These are phyloP conservation scores for Galeopsomyia nigrocyanea DNA, from an alignment of 2,888 invertebrate species.

Conservation along the genomic window DNA sequence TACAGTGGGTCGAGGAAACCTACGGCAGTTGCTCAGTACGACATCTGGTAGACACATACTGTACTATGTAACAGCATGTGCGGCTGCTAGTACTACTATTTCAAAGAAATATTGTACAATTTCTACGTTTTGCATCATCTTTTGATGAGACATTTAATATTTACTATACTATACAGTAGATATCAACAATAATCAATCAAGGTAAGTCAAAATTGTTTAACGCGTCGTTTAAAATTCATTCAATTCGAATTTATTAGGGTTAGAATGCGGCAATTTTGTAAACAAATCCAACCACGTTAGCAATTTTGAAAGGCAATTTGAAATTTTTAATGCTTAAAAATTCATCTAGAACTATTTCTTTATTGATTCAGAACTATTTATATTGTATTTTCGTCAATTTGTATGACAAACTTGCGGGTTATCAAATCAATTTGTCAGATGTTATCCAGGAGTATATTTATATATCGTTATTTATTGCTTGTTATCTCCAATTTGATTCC, in stretches of 20 bases:
- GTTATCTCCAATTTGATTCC: background rate
- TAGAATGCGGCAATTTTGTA: constrained; percentile 31
- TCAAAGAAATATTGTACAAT: background rate
- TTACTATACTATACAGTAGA: background rate
- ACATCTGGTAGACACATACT: too few relatives aligned
- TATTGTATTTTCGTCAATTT: background rate
- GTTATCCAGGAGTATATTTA: background rate
- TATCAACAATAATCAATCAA: constrained; percentile 13
- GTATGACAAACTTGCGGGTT: too few relatives aligned
- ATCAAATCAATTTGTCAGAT: background rate
- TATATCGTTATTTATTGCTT: constrained; percentile 12
- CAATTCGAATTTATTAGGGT: constrained; percentile 17
- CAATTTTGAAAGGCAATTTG: background rate
- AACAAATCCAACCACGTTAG: constrained; percentile 22
- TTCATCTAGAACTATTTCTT: background rate
- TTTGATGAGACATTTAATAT: background rate
- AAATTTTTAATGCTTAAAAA: background rate
- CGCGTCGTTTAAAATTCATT: background rate
- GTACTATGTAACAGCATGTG: background rate
- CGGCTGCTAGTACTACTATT: background rate
- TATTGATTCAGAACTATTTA: background rate
- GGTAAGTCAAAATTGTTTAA: constrained; percentile 5
- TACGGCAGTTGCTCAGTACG: too few relatives aligned
- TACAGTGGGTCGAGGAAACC: too few relatives aligned
- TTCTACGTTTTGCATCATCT: constrained; percentile 1